Conservation (phyloP, 2,113 vertebrate genomes). For the Microcebus jonahi region DNA sequence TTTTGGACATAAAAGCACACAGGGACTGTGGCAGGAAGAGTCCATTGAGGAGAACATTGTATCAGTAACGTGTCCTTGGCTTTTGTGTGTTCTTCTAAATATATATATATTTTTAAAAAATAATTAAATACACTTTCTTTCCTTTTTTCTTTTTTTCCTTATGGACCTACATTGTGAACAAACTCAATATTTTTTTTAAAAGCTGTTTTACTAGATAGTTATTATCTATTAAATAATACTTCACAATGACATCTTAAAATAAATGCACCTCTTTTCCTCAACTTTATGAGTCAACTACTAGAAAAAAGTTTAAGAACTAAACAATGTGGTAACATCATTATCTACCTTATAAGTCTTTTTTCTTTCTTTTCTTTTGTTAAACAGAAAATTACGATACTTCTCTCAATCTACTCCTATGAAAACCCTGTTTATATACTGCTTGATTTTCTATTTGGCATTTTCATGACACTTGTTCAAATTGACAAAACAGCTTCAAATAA, state of each 20-base stretch:
- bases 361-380: neutral
- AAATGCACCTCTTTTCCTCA: neutral
- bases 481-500: neutral
- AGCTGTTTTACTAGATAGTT: neutral
- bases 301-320: constrained; percentile 45
- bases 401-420: neutral
- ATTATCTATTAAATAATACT: constrained; percentile 38
- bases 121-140: too few species aligned
- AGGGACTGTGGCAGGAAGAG: neutral
- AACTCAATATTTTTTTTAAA: neutral
- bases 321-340: neutral
- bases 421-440: neutral
- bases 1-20: neutral
- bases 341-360: neutral
- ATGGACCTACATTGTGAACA: too few species aligned
- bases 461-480: neutral
- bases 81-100: constrained; percentile 5
- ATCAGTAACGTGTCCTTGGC: neutral
- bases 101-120: too few species aligned
- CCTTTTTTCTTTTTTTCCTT: too few species aligned
- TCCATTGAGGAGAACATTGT: neutral
- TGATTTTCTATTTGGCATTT: neutral
- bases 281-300: neutral
- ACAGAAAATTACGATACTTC: neutral
- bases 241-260: constrained; percentile 1